A percentile compares a stretch with the other conserved stretches of the same genome.
Evolutionary conservation across 2,797 vertebrate genomes (phyloP).

Genomic region (Pogonophryne albipinna): DNA sequence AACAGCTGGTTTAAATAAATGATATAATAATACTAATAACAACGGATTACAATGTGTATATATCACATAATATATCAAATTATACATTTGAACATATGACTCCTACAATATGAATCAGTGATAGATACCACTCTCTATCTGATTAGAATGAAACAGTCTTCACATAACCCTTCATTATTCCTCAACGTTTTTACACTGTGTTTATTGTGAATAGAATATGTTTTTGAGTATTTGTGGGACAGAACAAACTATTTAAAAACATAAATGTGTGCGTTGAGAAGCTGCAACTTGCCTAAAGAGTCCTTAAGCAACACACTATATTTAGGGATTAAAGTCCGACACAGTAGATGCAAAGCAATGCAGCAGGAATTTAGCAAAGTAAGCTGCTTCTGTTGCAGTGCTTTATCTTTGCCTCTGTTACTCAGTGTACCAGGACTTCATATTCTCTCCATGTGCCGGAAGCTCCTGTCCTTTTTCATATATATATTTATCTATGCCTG

Average conservation of each 20-base stretch:
- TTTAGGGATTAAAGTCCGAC: conserved; percentile 7
- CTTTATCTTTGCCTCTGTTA: conserved; percentile 12
- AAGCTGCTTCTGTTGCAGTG: conserved; percentile 26
- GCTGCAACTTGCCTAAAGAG: neutral
- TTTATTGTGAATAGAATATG: no score
- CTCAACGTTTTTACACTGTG: neutral
- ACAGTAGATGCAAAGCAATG: neutral
- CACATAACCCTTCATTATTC: neutral
- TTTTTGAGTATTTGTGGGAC: no score
- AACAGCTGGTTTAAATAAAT: no score
- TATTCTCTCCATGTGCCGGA: neutral
- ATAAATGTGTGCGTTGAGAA: no score
- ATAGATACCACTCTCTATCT: neutral
- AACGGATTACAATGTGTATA: no score
- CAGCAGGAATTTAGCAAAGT: conserved; percentile 15
- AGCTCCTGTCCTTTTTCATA: neutral
- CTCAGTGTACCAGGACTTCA: neutral
- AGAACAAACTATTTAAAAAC: no score
- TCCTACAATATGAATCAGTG: neutral
- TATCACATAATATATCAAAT: no score
- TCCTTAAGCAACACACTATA: neutral
- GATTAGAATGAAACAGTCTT: neutral
- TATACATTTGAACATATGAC: no score
- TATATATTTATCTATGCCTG: neutral
- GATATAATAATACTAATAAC: no score